Percentiles rank a stretch among this genome's conserved stretches.
Conservation (phyloP, 2,797 vertebrate species). For the Okamejei kenojei region DNA sequence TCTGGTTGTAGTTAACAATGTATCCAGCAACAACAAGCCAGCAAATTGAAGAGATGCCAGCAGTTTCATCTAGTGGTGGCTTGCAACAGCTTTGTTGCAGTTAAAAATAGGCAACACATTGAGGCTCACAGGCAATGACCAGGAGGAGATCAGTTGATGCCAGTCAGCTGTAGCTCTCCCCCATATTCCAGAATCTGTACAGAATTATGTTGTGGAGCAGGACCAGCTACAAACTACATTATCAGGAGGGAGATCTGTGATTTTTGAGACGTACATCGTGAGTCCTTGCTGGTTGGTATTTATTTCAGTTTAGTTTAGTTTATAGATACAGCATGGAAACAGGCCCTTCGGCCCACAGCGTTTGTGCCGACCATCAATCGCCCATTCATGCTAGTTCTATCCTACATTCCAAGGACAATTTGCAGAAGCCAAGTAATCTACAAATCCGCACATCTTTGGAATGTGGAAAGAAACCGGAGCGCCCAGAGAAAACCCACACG, state of each 20-base stretch:
- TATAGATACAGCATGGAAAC: too few relatives aligned
- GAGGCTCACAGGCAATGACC: neutral
- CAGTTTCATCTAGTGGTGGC: neutral
- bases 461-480: too few relatives aligned
- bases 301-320: too few relatives aligned
- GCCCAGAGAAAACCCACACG: too few relatives aligned
- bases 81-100: neutral
- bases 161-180: neutral
- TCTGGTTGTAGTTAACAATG: neutral
- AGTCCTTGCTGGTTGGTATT: neutral
- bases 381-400: too few relatives aligned
- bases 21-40: neutral
- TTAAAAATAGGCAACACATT: neutral
- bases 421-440: too few relatives aligned
- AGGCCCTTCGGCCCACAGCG: too few relatives aligned
- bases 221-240: neutral
- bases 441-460: too few relatives aligned
- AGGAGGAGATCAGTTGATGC: neutral
- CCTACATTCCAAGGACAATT: too few relatives aligned
- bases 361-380: too few relatives aligned
- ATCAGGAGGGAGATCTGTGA: neutral
- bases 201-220: neutral
- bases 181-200: neutral
- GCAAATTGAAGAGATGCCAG: neutral
- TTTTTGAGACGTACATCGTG: neutral